A percentile compares a stretch with the other conserved stretches of the same genome.
Evolutionary conservation across 2,888 invertebrate genomes (phyloP).

Genomic region (Acleris sparsana): DNA sequence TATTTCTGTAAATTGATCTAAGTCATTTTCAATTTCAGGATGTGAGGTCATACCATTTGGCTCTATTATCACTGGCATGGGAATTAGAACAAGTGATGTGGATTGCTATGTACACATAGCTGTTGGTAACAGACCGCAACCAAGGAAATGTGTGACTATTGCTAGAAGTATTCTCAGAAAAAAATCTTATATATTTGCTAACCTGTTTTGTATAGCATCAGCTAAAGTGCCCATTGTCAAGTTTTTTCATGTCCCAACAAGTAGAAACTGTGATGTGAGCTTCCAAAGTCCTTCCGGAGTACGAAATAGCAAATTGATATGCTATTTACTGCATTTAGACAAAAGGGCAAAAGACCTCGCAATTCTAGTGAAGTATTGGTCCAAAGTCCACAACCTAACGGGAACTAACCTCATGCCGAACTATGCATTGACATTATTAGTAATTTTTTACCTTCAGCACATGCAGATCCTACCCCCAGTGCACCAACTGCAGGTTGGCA

Average conservation of each 20-base stretch:
- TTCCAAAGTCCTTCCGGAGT: conserved; percentile 87
- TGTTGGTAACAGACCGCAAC: conserved; percentile 31
- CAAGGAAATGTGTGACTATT: conserved; percentile 41
- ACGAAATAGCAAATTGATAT: conserved; percentile 86
- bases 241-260: conserved; percentile 84
- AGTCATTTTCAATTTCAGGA: conserved; percentile 52
- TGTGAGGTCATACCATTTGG: conserved; percentile 85
- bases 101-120: conserved; percentile 85
- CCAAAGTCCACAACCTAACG: conserved; percentile 83
- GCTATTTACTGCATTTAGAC: conserved; percentile 82
- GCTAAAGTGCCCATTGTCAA: conserved; percentile 91
- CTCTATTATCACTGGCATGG: conserved; percentile 88
- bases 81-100: conserved; percentile 88
- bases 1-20: neutral
- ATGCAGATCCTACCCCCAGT: conserved; percentile 83
- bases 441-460: conserved; percentile 89
- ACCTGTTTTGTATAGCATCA: conserved; percentile 84
- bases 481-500: conserved; percentile 64
- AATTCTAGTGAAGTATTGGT: conserved; percentile 90
- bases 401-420: conserved; percentile 85
- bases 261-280: conserved; percentile 87
- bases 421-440: conserved; percentile 86
- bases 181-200: conserved; percentile 64
- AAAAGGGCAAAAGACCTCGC: conserved; percentile 82
- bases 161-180: conserved; percentile 67